Evolutionary conservation across 2,797 vertebrate species (phyloP), one percentile per base, ranked within the genome.

Genomic region (Chelon auratus): DNA sequence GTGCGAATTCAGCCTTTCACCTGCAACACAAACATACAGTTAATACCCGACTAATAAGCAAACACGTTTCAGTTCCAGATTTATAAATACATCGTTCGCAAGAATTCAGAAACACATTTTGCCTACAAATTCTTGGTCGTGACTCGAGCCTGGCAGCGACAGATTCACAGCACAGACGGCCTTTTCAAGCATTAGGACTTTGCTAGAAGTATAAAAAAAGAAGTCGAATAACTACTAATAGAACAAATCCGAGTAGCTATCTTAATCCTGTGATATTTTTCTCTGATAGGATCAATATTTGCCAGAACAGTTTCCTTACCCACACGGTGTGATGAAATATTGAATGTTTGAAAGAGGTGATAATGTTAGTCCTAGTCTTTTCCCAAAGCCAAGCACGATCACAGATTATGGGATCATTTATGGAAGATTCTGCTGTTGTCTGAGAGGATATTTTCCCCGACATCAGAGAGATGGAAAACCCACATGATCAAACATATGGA

Each of bases 211-310:
- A 42, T 69, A 78, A 71, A 87, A 84, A 81, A 81, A 81, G 66
- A 78, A 68, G 37, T 84, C 59, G 61, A 78, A 83, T 78, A 82
- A 84, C 82, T 83, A 75, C 78, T 86, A 90, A 89, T 84, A 83
- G 84, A 87, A 85, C 82, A 84, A 85, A 89, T 90, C 82, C 62
- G 61, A 80, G 66, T 75, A 72, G 82, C 60, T 75, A 85, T 62
- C 74, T 65, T 90, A 88, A 91, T 91, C 85, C 84, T 66, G 64
- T 68, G 85, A 83, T 85, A 72, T 86, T 87, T 82, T 42, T 60
- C 64, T 65, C 64, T 80, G 85, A 90, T 85, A 87, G 75, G 79
- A 90, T 89, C 87, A 83, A 86, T 91, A 87, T 90, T 91, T 91
- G 81, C 86, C 83, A 86, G 84, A 80, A 71, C 64, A 57, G 64